Base-by-base conservation (phyloP, 2,888 invertebrate genomes). In the Ormyrus labotus region DNA sequence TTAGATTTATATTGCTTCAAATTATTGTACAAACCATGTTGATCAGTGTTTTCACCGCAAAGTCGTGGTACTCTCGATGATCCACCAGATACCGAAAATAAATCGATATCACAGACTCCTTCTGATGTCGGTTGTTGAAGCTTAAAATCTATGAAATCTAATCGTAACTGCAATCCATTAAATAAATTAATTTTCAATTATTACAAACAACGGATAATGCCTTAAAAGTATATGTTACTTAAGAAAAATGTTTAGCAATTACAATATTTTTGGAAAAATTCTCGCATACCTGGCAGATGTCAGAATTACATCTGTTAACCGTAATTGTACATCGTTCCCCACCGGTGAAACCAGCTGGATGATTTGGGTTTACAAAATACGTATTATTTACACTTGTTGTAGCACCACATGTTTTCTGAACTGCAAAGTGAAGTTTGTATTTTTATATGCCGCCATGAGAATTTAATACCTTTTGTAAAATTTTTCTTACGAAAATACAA, bases 41-140 rank as follows among this genome's bases (percentile, higher is more conserved):
- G 95, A 0, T 96, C 96, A 0, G 94, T 93, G 89, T 96, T 95
- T 88, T 95, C 95, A 0, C 97, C 97, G 88, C 97, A 97, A 80
- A 97, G 93, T 0, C 92, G 89, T 0, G 95, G 96, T 5, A 95
- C 93, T 6, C 92, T 89, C 0, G 95, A 94, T 77, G 94, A 94
- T 0, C 95, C 94, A 0, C 96, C 95, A 0, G 94, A 93, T 48
- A 96, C 92, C 5, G 94, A 92, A 81, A 97, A 91, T 5, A 94
- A 93, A 89, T 97, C 97, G 0, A 93, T 93, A 11, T 91, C 89
- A 87, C 96, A 97, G 70, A 92, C 91, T 1, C 97, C 96, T 88
- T 94, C 94, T 0, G 94, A 94, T 84, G 94, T 93, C 0, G 96
- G 96, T 84, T 95, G 96, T 0, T 95, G 93, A 47, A 96, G 88